Evolutionary conservation across 2,888 invertebrate species (phyloP).

Genomic region (Lasioglossum figueresi): DNA sequence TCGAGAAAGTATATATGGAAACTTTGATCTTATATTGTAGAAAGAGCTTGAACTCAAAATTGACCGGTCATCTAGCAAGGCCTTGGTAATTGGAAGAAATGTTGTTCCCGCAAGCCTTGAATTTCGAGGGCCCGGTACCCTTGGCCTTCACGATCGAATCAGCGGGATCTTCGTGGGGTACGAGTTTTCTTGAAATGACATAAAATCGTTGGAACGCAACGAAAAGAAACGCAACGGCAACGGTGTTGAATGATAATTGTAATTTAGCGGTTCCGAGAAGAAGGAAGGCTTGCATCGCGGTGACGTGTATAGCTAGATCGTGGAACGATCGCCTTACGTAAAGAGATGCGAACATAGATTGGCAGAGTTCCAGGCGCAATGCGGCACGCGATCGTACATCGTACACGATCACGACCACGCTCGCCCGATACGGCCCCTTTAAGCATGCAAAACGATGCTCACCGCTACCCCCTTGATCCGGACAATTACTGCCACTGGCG

Average conservation of each 20-base stretch:
- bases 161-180: not conserved
- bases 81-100: not conserved
- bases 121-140: not conserved
- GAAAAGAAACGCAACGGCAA: not conserved
- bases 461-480: conserved; percentile 36
- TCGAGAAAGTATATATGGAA: not conserved
- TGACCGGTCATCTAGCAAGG: not conserved
- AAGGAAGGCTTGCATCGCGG: not conserved
- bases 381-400: conserved; percentile 71
- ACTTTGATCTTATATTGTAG: not conserved
- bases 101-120: not conserved
- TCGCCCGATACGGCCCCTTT: conserved; percentile 51
- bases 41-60: not conserved
- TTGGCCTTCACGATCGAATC: not conserved
- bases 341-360: conserved; percentile 67
- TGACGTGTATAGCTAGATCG: conserved; percentile 9
- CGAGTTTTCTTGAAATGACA: not conserved
- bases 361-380: conserved; percentile 81
- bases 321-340: conserved; percentile 56
- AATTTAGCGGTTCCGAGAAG: not conserved
- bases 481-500: conserved; percentile 25
- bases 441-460: conserved; percentile 48
- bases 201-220: not conserved
- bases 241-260: not conserved
- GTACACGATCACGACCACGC: not conserved